A percentile compares a stretch with the other conserved stretches of the same genome.
Evolutionary conservation across 2,888 invertebrate genomes (phyloP).

Genomic region (Plusia festucae): DNA sequence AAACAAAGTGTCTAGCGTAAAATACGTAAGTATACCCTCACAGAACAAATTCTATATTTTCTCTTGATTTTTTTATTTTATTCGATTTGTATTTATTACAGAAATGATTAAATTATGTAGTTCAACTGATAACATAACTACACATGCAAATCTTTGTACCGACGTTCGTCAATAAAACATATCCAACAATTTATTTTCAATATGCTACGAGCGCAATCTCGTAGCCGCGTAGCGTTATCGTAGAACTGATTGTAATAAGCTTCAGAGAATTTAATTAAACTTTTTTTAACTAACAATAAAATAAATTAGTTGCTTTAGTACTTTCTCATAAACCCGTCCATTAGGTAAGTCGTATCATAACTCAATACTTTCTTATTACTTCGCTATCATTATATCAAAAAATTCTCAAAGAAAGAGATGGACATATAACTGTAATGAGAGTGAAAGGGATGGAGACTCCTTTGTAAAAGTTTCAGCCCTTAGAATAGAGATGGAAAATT

Average conservation of each 20-base stretch:
- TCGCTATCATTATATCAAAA: conserved; percentile 83
- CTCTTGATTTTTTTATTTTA: too few relatives aligned
- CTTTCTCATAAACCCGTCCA: conserved; percentile 60
- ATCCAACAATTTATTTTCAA: background rate
- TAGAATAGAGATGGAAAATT: conserved; percentile 71
- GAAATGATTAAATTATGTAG: too few relatives aligned
- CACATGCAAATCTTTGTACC: background rate
- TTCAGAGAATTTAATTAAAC: background rate
- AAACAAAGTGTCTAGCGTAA: too few relatives aligned
- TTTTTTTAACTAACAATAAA: background rate
- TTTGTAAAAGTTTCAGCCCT: conserved; percentile 78
- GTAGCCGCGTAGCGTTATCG: conserved; percentile 44
- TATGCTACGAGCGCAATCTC: conserved; percentile 34
- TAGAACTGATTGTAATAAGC: conserved; percentile 11
- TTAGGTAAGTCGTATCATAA: conserved; percentile 71
- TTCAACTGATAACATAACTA: too few relatives aligned
- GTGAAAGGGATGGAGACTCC: conserved; percentile 59
- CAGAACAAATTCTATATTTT: too few relatives aligned
- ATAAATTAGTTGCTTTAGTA: conserved; percentile 5
- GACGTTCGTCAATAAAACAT: background rate
- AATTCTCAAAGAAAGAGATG: conserved; percentile 69
- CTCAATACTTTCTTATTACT: conserved; percentile 81
- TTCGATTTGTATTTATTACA: too few relatives aligned
- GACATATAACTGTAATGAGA: conserved; percentile 23
- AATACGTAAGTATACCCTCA: too few relatives aligned